These are phyloP conservation scores for Virgularia gustaviana DNA, from an alignment of 92 coral and sea anemone genomes.

Conservation along the genomic window DNA sequence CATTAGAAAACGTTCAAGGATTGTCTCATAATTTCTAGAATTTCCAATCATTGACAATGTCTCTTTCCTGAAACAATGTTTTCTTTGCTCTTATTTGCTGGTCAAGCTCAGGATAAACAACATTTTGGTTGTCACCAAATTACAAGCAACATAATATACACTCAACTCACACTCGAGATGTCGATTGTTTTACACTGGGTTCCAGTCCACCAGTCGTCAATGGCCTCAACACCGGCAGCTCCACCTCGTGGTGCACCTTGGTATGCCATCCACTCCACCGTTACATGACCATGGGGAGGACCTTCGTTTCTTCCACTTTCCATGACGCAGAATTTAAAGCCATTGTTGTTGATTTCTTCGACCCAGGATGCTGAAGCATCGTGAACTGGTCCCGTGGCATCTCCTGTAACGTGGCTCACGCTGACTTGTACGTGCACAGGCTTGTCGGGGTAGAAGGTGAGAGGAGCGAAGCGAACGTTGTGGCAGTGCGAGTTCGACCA, in stretches of 20 bases:
- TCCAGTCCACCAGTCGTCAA: constrained; percentile 1
- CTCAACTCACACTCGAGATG: not conserved
- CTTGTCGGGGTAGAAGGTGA: constrained; percentile 68
- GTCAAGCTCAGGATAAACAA: too few species aligned
- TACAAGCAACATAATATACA: too few species aligned
- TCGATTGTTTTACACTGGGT: constrained; percentile 1
- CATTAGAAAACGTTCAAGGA: too few species aligned
- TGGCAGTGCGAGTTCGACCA: constrained; percentile 30
- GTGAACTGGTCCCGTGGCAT: constrained; percentile 50
- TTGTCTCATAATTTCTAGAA: too few species aligned
- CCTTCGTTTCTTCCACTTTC: constrained; percentile 1
- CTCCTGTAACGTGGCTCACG: constrained; percentile 70
- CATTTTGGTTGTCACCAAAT: too few species aligned
- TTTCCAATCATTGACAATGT: too few species aligned
- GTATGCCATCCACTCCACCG: constrained; percentile 3
- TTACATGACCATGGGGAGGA: not conserved
- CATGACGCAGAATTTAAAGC: constrained; percentile 38
- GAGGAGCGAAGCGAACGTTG: constrained; percentile 45
- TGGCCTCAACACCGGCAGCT: not conserved
- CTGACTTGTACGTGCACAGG: constrained; percentile 67
- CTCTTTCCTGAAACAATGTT: too few species aligned
- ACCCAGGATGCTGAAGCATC: constrained; percentile 78
- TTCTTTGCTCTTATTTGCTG: too few species aligned
- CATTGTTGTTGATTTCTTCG: constrained; percentile 40
- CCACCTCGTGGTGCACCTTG: constrained; percentile 12